Conservation (phyloP, 2,888 invertebrate species). For the Leuctra nigra region DNA sequence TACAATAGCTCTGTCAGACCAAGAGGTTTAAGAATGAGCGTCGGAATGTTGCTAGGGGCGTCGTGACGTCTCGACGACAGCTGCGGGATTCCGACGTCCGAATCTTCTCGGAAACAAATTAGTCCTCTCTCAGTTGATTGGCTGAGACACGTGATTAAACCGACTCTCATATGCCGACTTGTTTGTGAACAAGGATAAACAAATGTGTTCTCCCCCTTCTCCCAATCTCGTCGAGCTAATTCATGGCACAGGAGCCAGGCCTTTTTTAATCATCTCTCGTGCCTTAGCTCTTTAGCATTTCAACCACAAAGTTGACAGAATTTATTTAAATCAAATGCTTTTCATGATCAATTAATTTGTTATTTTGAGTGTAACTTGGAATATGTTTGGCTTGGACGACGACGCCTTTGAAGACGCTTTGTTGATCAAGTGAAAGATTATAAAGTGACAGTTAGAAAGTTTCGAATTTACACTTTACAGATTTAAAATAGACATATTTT, state of each 20-base stretch:
- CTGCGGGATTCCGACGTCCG: conserved; percentile 17
- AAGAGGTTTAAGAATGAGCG: conserved; percentile 6
- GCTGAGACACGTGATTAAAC: conserved; percentile 21
- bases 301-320: conserved; percentile 1
- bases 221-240: too few relatives aligned
- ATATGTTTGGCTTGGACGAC: too few relatives aligned
- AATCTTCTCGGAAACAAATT: conserved; percentile 17
- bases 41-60: not conserved
- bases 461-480: too few relatives aligned
- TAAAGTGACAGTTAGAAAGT: too few relatives aligned
- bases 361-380: too few relatives aligned
- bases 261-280: not conserved
- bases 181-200: conserved; percentile 22
- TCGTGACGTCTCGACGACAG: conserved; percentile 10
- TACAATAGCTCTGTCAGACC: too few relatives aligned
- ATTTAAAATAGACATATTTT: too few relatives aligned
- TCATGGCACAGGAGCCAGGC: too few relatives aligned
- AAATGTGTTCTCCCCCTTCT: conserved; percentile 14
- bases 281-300: not conserved
- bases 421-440: too few relatives aligned
- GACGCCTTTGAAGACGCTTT: too few relatives aligned
- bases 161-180: conserved; percentile 18
- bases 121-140: conserved; percentile 18
- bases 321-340: conserved; percentile 7
- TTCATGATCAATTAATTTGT: not conserved